Evolutionary conservation across 2,888 invertebrate species (phyloP).

Genomic region (Ptycholaimellus sp.): DNA sequence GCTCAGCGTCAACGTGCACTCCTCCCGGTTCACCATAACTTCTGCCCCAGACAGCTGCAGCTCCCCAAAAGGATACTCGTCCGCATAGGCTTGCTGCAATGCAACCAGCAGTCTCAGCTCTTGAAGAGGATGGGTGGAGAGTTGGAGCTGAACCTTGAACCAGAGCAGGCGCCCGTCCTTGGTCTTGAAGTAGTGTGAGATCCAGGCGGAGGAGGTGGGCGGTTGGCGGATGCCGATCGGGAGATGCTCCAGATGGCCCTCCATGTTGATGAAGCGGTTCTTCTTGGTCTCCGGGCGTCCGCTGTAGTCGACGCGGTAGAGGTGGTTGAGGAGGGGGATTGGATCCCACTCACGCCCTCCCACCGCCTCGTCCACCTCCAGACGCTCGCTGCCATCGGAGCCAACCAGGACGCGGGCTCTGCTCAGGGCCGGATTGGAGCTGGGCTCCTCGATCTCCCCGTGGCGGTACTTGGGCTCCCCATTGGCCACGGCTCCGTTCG

Average conservation of each 20-base stretch:
- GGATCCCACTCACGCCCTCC: constrained; percentile 15
- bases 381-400: too few relatives aligned
- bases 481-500: too few relatives aligned
- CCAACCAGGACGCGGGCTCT: too few relatives aligned
- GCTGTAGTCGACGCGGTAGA: constrained; percentile 19
- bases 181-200: constrained; percentile 34
- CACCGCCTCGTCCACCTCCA: too few relatives aligned
- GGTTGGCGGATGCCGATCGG: constrained; percentile 34
- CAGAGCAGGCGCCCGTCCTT: constrained; percentile 34
- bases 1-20: constrained; percentile 23
- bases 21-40: constrained; percentile 17
- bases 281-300: constrained; percentile 17
- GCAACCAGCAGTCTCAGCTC: not conserved
- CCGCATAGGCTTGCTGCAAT: constrained; percentile 10
- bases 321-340: constrained; percentile 9
- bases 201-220: too few relatives aligned
- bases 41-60: constrained; percentile 18
- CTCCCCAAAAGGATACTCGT: constrained; percentile 19
- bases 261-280: constrained; percentile 29
- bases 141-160: constrained; percentile 29
- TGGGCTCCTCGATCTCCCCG: too few relatives aligned
- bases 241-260: constrained; percentile 35
- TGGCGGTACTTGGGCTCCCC: too few relatives aligned
- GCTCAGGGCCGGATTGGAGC: too few relatives aligned
- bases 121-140: not conserved